Percentiles rank a stretch among this genome's conserved stretches.
Evolutionary conservation across 2,888 invertebrate genomes (phyloP).

Genomic region (Tetragonisca angustula): DNA sequence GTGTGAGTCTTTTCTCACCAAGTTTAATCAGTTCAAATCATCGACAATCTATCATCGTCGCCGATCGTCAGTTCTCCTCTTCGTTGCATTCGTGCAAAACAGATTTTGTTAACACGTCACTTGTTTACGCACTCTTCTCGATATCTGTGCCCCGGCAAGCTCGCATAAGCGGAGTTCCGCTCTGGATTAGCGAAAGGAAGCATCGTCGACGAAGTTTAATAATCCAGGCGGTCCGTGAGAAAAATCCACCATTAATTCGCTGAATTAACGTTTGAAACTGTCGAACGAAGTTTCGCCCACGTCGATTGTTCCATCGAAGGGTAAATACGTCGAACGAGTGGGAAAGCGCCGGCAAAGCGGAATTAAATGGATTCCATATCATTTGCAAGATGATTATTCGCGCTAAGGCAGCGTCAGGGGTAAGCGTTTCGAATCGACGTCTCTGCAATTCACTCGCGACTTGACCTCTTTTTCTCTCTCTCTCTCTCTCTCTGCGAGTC

Average conservation of each 20-base stretch:
- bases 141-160: no score
- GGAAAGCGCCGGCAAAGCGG: constrained; percentile 3
- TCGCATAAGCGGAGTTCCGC: no score
- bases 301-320: constrained; percentile 10
- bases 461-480: constrained; percentile 33
- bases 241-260: constrained; percentile 3
- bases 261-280: constrained; percentile 26
- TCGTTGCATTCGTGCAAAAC: no score
- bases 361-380: constrained; percentile 41
- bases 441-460: constrained; percentile 29
- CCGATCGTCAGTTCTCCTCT: no score
- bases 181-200: not conserved
- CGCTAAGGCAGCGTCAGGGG: constrained; percentile 13
- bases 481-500: constrained; percentile 23
- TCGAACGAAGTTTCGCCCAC: constrained; percentile 6
- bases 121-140: no score
- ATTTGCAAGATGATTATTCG: constrained; percentile 32
- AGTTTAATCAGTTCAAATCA: no score
- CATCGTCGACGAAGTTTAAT: not conserved
- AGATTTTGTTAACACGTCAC: no score
- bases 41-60: no score
- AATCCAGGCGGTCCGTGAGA: not conserved
- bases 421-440: constrained; percentile 36
- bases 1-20: no score
- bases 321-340: constrained; percentile 34